Conservation (phyloP, 92 coral and sea anemone species). For the Pocillopora grandis region DNA sequence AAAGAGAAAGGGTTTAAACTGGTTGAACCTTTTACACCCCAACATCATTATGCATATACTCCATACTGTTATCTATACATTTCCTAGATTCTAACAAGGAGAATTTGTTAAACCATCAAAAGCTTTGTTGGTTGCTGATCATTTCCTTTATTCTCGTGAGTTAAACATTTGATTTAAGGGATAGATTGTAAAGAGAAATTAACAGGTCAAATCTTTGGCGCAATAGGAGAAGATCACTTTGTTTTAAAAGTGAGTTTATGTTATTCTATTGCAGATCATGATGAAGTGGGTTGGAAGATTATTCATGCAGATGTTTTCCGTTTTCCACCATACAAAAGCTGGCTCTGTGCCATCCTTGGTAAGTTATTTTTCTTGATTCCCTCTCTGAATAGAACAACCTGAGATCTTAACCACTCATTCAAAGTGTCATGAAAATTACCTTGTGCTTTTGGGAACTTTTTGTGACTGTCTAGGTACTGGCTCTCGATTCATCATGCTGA, state of each 20-base stretch:
- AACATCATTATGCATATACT: no score
- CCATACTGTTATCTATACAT: no score
- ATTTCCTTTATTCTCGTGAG: no score
- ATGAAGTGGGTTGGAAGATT: conserved; percentile 99
- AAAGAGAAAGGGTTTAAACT: no score
- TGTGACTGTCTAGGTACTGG: conserved; percentile 58
- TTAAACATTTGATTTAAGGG: background rate
- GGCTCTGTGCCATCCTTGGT: conserved; percentile 97
- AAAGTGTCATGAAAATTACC: background rate
- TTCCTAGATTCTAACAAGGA: no score
- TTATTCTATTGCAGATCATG: conserved; percentile 63
- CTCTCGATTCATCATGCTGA: conserved; percentile 85
- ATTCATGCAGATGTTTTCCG: conserved; percentile 94
- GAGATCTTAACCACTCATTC: background rate
- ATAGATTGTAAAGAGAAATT: background rate
- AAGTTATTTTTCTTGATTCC: conserved; percentile 11
- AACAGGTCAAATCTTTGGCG: no score
- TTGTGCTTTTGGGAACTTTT: conserved; percentile 11
- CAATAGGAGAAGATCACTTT: no score
- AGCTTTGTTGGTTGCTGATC: no score
- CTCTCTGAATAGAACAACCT: background rate
- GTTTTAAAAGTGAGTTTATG: background rate
- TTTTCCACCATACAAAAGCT: conserved; percentile 94
- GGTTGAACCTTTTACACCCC: no score
- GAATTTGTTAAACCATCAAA: no score